A percentile compares a stretch with the other conserved stretches of the same genome.
Conservation (phyloP, 1,140 invertebrate species). For the Ips nitidus region DNA sequence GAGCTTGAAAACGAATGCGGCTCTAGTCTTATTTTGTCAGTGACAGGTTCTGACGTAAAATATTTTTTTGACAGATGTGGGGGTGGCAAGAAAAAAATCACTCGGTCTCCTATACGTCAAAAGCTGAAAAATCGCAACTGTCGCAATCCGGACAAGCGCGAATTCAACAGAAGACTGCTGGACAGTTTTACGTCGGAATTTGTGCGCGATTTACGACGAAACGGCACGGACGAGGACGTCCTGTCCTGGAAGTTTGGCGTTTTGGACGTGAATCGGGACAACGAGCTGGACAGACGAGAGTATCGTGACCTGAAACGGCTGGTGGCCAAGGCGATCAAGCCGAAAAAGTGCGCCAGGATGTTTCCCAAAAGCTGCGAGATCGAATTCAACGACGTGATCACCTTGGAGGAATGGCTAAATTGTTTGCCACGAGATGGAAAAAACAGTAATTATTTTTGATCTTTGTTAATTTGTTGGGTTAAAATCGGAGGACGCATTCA, state of each 20-base stretch:
- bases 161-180: conserved; percentile 80
- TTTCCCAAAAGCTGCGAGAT: conserved; percentile 85
- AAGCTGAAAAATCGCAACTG: conserved; percentile 57
- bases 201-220: conserved; percentile 45
- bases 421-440: conserved; percentile 72
- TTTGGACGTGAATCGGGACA: conserved; percentile 77
- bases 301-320: conserved; percentile 76
- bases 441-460: conserved; percentile 16
- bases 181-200: conserved; percentile 82
- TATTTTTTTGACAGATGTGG: conserved; percentile 55
- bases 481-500: too few species aligned
- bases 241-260: conserved; percentile 86
- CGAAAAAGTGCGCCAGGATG: conserved; percentile 83
- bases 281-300: conserved; percentile 72
- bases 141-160: conserved; percentile 68
- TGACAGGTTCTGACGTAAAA: too few species aligned
- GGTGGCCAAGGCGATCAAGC: conserved; percentile 83
- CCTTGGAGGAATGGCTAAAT: conserved; percentile 77
- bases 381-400: conserved; percentile 66
- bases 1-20: too few species aligned
- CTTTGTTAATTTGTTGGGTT: neutral
- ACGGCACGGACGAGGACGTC: conserved; percentile 52
- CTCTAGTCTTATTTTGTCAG: too few species aligned
- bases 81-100: conserved; percentile 40
- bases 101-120: conserved; percentile 33